phyloP scores from a whole-genome alignment of 92 coral and sea anemone species.

The Porites rus region DNA sequence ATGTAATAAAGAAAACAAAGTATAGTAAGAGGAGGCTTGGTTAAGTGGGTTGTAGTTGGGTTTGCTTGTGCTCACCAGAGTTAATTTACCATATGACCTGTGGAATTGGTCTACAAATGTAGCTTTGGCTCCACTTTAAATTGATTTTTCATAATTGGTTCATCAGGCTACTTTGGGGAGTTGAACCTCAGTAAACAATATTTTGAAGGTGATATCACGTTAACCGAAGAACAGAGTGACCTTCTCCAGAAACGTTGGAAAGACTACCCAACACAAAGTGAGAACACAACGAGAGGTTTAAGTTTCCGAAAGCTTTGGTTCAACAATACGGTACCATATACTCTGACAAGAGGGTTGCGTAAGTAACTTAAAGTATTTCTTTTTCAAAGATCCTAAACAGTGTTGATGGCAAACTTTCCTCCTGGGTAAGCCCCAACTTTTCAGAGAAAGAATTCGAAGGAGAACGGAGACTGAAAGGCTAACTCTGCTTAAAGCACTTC shows the following conservation, averaged over 20 bases:
- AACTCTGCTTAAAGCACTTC: no score
- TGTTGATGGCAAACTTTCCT: no score
- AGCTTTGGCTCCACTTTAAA: neutral
- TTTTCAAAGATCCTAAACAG: no score
- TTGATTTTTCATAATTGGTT: neutral
- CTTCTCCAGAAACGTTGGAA: constrained; percentile 29
- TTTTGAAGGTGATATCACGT: constrained; percentile 75
- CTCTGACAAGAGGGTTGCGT: constrained; percentile 54
- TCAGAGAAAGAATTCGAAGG: no score
- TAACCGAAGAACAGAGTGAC: constrained; percentile 58
- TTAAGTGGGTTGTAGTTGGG: no score
- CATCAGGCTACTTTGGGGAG: constrained; percentile 51
- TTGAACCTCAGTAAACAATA: constrained; percentile 62
- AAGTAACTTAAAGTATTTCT: constrained; percentile 17
- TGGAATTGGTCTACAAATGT: no score
- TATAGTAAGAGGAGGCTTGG: no score
- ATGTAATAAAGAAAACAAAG: no score
- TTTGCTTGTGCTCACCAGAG: no score
- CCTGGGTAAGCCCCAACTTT: no score
- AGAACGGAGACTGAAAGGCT: no score
- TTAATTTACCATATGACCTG: no score
- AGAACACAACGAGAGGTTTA: constrained; percentile 55
- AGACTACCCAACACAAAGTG: constrained; percentile 28
- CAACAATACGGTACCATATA: constrained; percentile 52
- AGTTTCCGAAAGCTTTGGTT: constrained; percentile 71